Evolutionary conservation across 2,888 invertebrate species (phyloP), one percentile per base, ranked within the genome.

Genomic region (Heliconius charithonia): DNA sequence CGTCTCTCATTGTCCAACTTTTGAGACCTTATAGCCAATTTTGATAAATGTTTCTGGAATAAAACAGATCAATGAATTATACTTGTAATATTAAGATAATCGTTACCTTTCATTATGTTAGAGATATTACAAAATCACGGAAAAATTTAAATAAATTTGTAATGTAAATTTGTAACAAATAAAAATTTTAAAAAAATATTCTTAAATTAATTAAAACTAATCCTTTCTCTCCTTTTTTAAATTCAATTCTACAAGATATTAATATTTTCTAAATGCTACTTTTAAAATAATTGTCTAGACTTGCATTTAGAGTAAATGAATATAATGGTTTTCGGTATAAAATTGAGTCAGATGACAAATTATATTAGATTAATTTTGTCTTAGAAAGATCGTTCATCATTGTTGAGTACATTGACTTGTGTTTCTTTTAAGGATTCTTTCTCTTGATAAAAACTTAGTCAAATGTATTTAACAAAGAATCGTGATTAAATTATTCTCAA

Each of bases 381-480:
- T 76, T 51, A 63, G 51, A 29, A 63, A 32, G 71, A 22, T 45
- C 71, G 65, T 77, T 63, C 32, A 77, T 77, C 71, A 77, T 71
- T 71, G 71, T 65, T 37, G 71, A 77, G 32, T 70, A 69, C 16
- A 77, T 71, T 77, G 76, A 63, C 76, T 65, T 27, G 29, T 27
- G 29, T 65, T 70, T 70, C 27, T 56, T 56, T 70, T 27, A 56
- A 32, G 29, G 51, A 56, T 41, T 51, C 19, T 51, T 70, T 70
- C 27, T 51, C 29, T 12, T 29, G 29, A 29, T 29, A 6, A 56
- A 71, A 29, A 19, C 29, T 65, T 65, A 19, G 19, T 32, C 22
- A 65, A 65, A 65, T 65, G 2, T 19, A 16, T 67, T 67, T 37
- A 13, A 59, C n/a, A 59, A 63, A 63, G 13, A 25, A 63, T 2